A percentile compares a stretch with the other conserved stretches of the same genome.
Conservation (phyloP, 2,797 vertebrate species). For the Mastacembelus armatus region DNA sequence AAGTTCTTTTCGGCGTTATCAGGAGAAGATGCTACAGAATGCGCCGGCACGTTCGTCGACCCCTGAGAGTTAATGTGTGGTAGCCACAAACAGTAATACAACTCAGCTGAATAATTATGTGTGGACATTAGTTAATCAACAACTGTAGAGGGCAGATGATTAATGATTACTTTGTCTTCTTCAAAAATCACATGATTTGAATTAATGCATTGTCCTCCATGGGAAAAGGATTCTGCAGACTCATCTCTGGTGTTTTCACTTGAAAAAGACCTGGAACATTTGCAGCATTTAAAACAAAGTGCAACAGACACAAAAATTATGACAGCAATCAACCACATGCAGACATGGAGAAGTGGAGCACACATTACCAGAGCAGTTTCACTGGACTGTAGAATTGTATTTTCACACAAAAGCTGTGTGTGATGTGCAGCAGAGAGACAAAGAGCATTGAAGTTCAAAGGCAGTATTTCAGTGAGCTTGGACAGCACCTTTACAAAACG, state of each 20-base stretch:
- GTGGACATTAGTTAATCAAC: slow-evolving; percentile 5
- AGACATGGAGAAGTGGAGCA: no score
- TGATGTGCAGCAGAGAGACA: slow-evolving; percentile 3
- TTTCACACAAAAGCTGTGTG: slow-evolving; percentile 22
- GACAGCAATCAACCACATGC: slow-evolving; percentile 37
- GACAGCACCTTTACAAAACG: slow-evolving; percentile 47
- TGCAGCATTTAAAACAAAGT: slow-evolving; percentile 27
- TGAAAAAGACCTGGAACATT: slow-evolving; percentile 7
- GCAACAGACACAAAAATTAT: slow-evolving; percentile 39
- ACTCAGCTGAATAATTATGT: slow-evolving; percentile 7
- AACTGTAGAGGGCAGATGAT: slow-evolving; percentile 24
- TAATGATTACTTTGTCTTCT: slow-evolving; percentile 26
- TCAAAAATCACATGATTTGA: slow-evolving; percentile 26
- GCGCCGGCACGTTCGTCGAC: no score
- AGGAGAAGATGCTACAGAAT: no score
- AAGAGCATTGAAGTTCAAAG: slow-evolving; percentile 46
- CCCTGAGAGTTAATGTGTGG: neutral
- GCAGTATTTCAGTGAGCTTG: slow-evolving; percentile 42
- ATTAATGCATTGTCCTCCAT: neutral
- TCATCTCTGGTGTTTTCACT: neutral
- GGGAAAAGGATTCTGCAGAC: slow-evolving; percentile 12
- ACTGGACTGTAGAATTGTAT: slow-evolving; percentile 20
- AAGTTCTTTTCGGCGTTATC: no score
- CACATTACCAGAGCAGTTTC: slow-evolving; percentile 4
- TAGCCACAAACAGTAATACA: slow-evolving; percentile 6